Percentiles rank a stretch among this genome's conserved stretches.
phyloP scores from a whole-genome alignment of 2,113 vertebrate genomes.

The Cariama cristata region DNA sequence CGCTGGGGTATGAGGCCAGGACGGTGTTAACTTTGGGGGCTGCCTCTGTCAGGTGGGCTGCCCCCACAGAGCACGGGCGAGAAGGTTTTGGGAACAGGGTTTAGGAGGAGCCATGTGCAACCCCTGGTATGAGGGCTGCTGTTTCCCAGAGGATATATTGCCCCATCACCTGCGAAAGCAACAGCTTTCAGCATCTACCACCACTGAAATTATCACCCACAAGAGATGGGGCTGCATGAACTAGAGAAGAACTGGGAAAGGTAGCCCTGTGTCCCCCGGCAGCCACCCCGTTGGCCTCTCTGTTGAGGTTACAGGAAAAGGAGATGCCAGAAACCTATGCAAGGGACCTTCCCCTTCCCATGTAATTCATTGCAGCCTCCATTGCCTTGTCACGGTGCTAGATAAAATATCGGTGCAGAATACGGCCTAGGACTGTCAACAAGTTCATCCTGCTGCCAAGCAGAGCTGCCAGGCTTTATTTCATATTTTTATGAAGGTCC shows the following conservation, averaged over 20 bases:
- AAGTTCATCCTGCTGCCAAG: not conserved
- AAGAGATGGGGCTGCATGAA: not conserved
- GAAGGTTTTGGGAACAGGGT: not conserved
- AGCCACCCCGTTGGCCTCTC: not conserved
- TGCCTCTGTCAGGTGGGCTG: not conserved
- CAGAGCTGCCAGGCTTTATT: not conserved
- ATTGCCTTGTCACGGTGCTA: not conserved
- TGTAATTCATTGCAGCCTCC: not conserved
- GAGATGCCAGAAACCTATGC: not conserved
- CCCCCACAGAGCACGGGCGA: not conserved
- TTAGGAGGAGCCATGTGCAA: not conserved
- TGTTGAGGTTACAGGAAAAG: not conserved
- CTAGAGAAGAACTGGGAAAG: not conserved
- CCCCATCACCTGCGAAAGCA: fast-evolving
- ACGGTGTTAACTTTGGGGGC: not conserved
- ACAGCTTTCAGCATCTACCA: not conserved
- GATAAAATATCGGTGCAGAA: not conserved
- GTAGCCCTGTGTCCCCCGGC: not conserved
- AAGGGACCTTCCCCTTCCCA: not conserved
- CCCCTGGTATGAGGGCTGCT: no score
- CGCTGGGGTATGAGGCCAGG: fast-evolving
- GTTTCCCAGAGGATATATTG: not conserved
- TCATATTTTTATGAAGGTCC: not conserved
- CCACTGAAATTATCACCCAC: not conserved
- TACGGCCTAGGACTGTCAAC: not conserved